Conservation (phyloP, 2,888 invertebrate species). For the Amorpha juglandis region DNA sequence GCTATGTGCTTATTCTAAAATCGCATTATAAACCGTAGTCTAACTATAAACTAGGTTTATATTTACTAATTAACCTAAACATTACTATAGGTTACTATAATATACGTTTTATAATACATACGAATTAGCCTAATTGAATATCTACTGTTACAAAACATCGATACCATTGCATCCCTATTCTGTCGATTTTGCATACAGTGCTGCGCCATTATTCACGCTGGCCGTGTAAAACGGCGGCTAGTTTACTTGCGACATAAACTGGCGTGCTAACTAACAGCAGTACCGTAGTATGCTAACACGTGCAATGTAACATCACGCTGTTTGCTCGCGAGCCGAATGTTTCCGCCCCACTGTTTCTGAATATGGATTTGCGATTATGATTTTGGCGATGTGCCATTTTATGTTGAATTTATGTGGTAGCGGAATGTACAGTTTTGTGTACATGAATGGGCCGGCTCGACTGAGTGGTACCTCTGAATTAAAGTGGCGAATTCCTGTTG, state of each 20-base stretch:
- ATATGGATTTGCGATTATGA: conserved; percentile 17
- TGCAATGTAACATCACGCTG: conserved; percentile 18
- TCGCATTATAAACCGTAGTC: too few relatives aligned
- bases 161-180: not conserved
- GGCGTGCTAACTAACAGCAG: conserved; percentile 27
- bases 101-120: too few relatives aligned
- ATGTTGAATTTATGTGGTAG: not conserved
- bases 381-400: not conserved
- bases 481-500: too few relatives aligned
- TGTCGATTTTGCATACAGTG: conserved; percentile 16
- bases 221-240: conserved; percentile 34
- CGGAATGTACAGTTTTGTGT: not conserved
- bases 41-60: too few relatives aligned
- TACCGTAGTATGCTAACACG: conserved; percentile 16
- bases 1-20: too few relatives aligned
- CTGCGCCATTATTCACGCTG: conserved; percentile 32
- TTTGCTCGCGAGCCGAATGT: conserved; percentile 9
- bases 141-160: not conserved
- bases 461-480: too few relatives aligned
- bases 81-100: not conserved
- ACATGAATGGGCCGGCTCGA: not conserved
- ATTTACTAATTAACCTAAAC: too few relatives aligned
- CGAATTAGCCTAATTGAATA: too few relatives aligned
- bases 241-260: conserved; percentile 38
- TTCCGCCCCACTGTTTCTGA: not conserved